Evolutionary conservation across 2,888 invertebrate genomes (phyloP), one percentile per base, ranked within the genome.

Genomic region (Odontocerum albicorne): DNA sequence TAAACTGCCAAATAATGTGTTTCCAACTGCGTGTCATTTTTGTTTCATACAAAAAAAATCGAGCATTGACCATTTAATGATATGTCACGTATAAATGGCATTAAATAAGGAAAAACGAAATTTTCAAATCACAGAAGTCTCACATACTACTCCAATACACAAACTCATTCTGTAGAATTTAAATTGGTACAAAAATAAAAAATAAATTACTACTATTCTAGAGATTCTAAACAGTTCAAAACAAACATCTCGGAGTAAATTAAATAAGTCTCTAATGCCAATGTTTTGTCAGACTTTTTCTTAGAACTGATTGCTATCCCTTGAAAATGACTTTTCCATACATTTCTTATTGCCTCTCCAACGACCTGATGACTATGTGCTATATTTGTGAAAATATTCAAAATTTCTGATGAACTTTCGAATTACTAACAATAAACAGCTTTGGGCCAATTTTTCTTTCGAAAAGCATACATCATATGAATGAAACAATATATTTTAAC

Each of bases 241-340:
- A 31, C 27, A 49, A 36, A 42, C 47, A 19, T n/a, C 47, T 45
- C 36, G 17, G 19, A 32, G 32, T 50, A 44, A 50, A 13, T 13
- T 13, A 13, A 39, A 31, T 60, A 60, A 60, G 60, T 60, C 60
- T 50, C 60, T 27, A 49, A 45, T 60, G 60, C 60, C 60, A 50
- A 49, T 54, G 21, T 32, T 40, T 49, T 40, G 13, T 57, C 57
- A 54, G 54, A 50, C 57, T 54, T 54, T 51, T 52, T 42, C 27
- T 42, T 10, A 16, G 27, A 22, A 22, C 15, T 47, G 47, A 27
- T 21, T 54, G 36, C 22, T 35, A 38, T 17, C 15, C n/a, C 36
- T 45, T 35, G 17, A 16, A 20, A 7, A 22, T 32, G 19, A 49
- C 55, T 27, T 55, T 45, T 46, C 19, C 22, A 47, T 47, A 47